Evolutionary conservation across 37 sponge, comb jelly and placozoan species (phyloP).

Genomic region (Diacarnus erythraeanus): DNA sequence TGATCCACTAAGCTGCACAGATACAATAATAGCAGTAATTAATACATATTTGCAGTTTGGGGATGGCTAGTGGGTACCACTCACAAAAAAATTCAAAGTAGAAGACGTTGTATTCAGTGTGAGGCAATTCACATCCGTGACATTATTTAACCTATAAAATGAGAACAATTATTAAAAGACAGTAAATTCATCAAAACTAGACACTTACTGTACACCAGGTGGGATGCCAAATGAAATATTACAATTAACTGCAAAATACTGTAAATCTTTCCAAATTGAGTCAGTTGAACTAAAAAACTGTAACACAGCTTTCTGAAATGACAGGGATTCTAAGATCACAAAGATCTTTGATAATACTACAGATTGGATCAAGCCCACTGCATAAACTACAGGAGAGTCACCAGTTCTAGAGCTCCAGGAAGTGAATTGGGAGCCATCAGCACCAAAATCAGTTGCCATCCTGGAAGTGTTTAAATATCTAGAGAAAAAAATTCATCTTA

Average conservation of each 20-base stretch:
- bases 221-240: neutral
- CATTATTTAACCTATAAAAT: neutral
- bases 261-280: slow-evolving; percentile 13
- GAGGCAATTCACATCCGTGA: neutral
- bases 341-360: slow-evolving; percentile 33
- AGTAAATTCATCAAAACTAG: neutral
- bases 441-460: slow-evolving; percentile 6
- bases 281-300: neutral
- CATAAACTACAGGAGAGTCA: neutral
- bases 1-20: slow-evolving; percentile 9
- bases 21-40: neutral
- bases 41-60: no score
- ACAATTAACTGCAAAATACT: slow-evolving; percentile 31
- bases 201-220: slow-evolving; percentile 9
- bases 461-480: neutral
- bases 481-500: neutral
- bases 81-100: neutral
- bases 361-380: neutral
- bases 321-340: neutral
- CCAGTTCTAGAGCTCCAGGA: slow-evolving; percentile 8
- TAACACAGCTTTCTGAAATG: neutral
- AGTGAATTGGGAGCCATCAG: slow-evolving; percentile 18
- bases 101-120: neutral
- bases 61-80: no score
- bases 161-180: neutral